These are phyloP conservation scores for Aptenodytes forsteri DNA, from an alignment of 2,113 vertebrate genomes.

Conservation along the genomic window DNA sequence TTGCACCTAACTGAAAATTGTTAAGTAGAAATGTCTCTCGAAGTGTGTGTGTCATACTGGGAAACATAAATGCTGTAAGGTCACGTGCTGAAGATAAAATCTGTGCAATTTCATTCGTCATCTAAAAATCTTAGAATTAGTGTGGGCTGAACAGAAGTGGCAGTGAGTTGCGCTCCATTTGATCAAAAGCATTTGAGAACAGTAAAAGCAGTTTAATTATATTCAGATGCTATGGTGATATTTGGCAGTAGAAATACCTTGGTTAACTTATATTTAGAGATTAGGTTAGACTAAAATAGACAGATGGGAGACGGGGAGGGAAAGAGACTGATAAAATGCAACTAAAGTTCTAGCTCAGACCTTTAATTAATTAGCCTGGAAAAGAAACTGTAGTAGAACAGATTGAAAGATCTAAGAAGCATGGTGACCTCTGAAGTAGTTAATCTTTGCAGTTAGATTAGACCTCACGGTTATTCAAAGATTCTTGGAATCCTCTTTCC, in stretches of 20 bases:
- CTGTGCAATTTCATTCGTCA: neutral
- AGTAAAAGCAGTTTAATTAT: constrained; percentile 12
- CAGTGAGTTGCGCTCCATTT: neutral
- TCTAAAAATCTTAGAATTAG: neutral
- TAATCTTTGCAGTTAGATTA: neutral
- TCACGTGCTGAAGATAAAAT: neutral
- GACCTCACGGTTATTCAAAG: neutral
- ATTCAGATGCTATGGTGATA: neutral
- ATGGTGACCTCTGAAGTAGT: neutral
- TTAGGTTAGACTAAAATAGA: neutral
- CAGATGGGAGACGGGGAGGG: neutral
- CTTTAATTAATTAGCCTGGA: constrained; percentile 27
- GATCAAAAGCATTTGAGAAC: neutral
- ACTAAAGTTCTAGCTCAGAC: neutral
- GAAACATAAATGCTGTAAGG: neutral
- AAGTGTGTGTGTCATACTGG: neutral
- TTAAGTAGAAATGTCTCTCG: neutral
- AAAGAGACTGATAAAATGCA: neutral
- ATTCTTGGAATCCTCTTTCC: neutral
- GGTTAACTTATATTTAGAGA: neutral
- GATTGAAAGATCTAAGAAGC: neutral
- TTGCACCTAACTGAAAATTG: neutral
- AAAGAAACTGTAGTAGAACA: neutral
- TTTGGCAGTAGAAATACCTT: neutral
- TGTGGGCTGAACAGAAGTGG: neutral